phyloP scores from a whole-genome alignment of 1,140 invertebrate species.

The Drosophila takahashii region DNA sequence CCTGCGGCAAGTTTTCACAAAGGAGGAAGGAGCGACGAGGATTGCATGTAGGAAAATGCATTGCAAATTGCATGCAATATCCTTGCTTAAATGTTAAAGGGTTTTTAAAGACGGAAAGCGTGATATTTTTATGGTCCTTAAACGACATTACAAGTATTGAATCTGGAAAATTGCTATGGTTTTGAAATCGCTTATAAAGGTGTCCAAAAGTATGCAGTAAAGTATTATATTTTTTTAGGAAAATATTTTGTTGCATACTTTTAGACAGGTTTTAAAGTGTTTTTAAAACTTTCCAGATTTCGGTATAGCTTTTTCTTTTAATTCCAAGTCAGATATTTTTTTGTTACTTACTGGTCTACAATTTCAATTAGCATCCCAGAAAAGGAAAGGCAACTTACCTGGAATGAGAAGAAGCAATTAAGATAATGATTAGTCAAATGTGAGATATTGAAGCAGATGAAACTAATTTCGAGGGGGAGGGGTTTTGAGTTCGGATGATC shows the following conservation, averaged over 20 bases:
- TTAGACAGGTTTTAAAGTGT: too few species aligned
- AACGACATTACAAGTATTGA: neutral
- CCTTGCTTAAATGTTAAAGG: neutral
- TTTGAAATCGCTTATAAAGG: neutral
- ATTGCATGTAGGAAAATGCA: constrained; percentile 62
- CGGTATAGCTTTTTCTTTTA: too few species aligned
- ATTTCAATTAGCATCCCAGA: constrained; percentile 7
- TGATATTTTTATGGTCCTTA: neutral
- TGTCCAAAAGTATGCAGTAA: neutral
- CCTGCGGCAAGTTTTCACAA: constrained; percentile 59
- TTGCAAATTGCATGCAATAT: constrained; percentile 60
- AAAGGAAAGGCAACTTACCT: constrained; percentile 61
- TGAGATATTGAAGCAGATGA: constrained; percentile 51
- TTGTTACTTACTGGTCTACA: constrained; percentile 20
- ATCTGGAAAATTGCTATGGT: too few species aligned
- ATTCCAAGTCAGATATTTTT: too few species aligned
- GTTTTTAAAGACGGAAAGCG: neutral
- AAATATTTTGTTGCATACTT: too few species aligned
- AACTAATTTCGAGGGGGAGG: constrained; percentile 61
- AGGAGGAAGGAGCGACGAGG: constrained; percentile 8
- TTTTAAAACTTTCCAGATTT: too few species aligned
- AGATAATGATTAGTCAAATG: constrained; percentile 67
- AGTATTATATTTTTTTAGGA: too few species aligned
- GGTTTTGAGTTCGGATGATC: neutral
- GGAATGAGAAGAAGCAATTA: constrained; percentile 52